Evolutionary conservation across 2,113 vertebrate species (phyloP).

Genomic region (Chauna torquata): DNA sequence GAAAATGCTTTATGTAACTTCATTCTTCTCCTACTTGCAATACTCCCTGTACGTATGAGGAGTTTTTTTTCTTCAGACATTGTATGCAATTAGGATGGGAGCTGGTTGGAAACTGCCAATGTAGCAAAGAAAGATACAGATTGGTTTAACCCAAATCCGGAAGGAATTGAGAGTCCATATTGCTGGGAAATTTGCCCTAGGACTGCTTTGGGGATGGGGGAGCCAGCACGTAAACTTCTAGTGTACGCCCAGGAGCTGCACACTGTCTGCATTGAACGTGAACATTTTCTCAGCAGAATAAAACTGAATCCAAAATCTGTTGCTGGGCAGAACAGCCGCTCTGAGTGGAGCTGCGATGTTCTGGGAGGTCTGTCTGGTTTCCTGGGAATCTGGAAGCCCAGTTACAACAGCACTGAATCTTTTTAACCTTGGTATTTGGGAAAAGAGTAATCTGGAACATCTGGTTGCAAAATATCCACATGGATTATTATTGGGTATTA

Average conservation of each 20-base stretch:
- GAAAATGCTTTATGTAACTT: conserved; percentile 52
- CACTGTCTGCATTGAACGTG: background rate
- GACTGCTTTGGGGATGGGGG: background rate
- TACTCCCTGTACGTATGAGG: background rate
- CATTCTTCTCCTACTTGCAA: background rate
- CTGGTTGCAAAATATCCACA: background rate
- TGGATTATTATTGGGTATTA: background rate
- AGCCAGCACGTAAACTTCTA: background rate
- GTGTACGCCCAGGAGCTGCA: background rate
- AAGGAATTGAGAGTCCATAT: background rate
- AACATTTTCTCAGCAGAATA: background rate
- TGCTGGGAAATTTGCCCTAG: background rate
- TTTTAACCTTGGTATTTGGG: background rate
- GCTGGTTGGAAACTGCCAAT: background rate
- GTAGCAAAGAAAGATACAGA: background rate
- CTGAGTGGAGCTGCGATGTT: background rate
- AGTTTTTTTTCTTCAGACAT: background rate
- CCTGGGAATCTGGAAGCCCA: background rate
- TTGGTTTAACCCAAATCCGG: background rate
- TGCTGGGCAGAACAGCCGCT: background rate
- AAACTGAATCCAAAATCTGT: background rate
- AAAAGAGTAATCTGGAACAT: background rate
- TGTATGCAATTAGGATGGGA: background rate
- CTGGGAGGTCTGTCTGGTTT: background rate
- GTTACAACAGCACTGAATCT: background rate